A percentile compares a stretch with the other conserved stretches of the same genome.
phyloP scores from a whole-genome alignment of 2,797 vertebrate genomes.

The Poeciliopsis presidionis region DNA sequence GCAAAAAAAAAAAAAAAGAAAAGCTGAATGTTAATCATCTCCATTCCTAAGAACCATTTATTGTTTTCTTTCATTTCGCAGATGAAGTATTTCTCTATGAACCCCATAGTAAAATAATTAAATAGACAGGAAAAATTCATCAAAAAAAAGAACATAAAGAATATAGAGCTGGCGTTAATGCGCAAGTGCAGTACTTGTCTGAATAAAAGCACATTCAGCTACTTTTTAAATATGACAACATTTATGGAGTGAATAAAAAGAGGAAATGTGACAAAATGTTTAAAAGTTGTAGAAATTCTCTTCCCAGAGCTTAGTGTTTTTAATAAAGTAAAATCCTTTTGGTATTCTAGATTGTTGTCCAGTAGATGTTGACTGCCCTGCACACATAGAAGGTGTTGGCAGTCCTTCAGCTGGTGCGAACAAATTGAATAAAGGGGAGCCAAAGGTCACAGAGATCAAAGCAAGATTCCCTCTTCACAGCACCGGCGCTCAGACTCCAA shows the following conservation, averaged over 20 bases:
- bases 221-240: neutral
- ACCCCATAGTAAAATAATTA: neutral
- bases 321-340: neutral
- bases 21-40: neutral
- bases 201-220: neutral
- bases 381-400: neutral
- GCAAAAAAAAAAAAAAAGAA: neutral
- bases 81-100: too few relatives aligned
- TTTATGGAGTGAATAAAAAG: neutral
- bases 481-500: neutral
- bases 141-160: neutral
- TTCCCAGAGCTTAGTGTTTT: neutral
- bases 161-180: neutral
- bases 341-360: neutral
- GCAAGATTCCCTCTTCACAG: neutral
- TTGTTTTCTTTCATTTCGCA: neutral
- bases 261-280: neutral
- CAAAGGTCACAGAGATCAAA: slow-evolving; percentile 31
- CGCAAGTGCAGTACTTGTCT: neutral
- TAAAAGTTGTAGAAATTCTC: neutral
- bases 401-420: slow-evolving; percentile 28
- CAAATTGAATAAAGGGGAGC: slow-evolving; percentile 26
- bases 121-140: neutral
- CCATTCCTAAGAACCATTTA: neutral
- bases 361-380: neutral